phyloP scores from a whole-genome alignment of 2,888 invertebrate species.

The Drosophila birchii region DNA sequence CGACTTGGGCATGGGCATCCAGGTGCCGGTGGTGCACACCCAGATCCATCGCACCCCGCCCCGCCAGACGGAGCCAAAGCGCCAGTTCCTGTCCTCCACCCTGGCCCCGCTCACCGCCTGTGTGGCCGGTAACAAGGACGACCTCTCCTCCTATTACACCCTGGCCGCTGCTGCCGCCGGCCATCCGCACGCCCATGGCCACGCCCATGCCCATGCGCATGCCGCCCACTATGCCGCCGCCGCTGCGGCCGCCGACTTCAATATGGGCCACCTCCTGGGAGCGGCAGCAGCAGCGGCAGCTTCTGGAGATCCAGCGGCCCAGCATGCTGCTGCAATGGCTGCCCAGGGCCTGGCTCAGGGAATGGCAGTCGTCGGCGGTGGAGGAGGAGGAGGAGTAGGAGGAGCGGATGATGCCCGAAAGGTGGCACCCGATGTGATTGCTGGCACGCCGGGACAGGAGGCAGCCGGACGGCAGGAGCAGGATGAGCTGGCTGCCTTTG shows the following conservation, averaged over 20 bases:
- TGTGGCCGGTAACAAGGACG: conserved; percentile 88
- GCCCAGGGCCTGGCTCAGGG: conserved; percentile 76
- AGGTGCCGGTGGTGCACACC: conserved; percentile 85
- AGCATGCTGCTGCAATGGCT: conserved; percentile 61
- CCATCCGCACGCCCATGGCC: conserved; percentile 77
- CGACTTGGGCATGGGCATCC: conserved; percentile 86
- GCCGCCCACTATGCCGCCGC: conserved; percentile 69
- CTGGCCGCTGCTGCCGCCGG: conserved; percentile 86
- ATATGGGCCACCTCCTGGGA: conserved; percentile 84
- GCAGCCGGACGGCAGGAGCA: conserved; percentile 87
- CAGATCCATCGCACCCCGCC: conserved; percentile 84
- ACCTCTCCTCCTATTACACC: conserved; percentile 87
- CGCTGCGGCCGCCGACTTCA: conserved; percentile 87
- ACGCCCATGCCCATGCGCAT: conserved; percentile 63
- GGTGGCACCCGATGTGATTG: conserved; percentile 91
- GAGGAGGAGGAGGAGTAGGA: neutral
- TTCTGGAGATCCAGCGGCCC: conserved; percentile 55
- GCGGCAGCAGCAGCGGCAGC: conserved; percentile 59
- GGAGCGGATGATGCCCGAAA: conserved; percentile 84
- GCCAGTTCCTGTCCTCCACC: conserved; percentile 92
- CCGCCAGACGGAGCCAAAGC: conserved; percentile 88
- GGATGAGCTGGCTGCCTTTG: conserved; percentile 93
- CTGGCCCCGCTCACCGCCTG: conserved; percentile 92
- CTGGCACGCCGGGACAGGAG: conserved; percentile 87
- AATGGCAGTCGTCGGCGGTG: neutral